Conservation (phyloP, 1,140 invertebrate genomes). For the Drosophila kikkawai region DNA sequence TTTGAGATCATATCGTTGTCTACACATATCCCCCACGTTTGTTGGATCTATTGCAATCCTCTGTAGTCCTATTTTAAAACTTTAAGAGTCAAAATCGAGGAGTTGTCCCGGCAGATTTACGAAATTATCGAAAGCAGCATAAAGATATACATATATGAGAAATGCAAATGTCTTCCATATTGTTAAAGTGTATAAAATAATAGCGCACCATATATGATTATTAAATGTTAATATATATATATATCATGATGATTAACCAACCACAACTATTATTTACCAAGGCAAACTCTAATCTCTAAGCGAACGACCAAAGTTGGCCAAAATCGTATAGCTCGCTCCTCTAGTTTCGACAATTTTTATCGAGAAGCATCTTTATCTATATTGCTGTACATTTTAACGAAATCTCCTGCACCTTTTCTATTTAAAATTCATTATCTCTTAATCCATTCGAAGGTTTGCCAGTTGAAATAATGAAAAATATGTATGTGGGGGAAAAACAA, state of each 20-base stretch:
- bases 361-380: constrained; percentile 10
- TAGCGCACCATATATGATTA: constrained; percentile 53
- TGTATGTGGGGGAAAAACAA: constrained; percentile 6
- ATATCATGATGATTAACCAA: constrained; percentile 52
- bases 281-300: constrained; percentile 30
- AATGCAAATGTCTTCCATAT: constrained; percentile 84
- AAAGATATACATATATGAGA: constrained; percentile 70
- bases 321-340: constrained; percentile 16
- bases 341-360: constrained; percentile 21
- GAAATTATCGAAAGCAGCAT: constrained; percentile 52
- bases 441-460: constrained; percentile 38
- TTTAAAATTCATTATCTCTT: constrained; percentile 34
- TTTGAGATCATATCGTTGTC: constrained; percentile 61
- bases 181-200: constrained; percentile 73
- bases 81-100: constrained; percentile 33
- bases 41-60: constrained; percentile 59
- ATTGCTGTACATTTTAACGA: constrained; percentile 34
- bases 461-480: constrained; percentile 25
- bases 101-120: constrained; percentile 42
- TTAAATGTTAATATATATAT: constrained; percentile 58
- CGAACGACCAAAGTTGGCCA: constrained; percentile 34
- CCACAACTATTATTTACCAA: constrained; percentile 43
- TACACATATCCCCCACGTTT: constrained; percentile 59
- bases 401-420: constrained; percentile 35
- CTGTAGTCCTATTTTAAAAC: constrained; percentile 47